Evolutionary conservation across 2,797 vertebrate species (phyloP).

Genomic region (Platalea minor): DNA sequence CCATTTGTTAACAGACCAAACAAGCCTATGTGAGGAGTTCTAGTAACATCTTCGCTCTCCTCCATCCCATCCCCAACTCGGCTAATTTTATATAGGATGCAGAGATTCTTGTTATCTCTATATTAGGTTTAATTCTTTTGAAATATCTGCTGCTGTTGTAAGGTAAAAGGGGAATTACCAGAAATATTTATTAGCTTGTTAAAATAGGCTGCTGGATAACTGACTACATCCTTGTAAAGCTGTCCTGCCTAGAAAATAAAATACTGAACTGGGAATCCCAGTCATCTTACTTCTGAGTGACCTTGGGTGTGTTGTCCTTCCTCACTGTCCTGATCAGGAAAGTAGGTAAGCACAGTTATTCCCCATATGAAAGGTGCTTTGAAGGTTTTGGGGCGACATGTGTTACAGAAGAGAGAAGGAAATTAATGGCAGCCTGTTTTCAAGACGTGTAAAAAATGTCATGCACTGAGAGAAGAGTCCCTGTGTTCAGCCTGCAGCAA

Average conservation of each 20-base stretch:
- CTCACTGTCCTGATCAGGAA: neutral
- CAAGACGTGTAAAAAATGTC: accelerated
- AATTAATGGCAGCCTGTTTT: neutral
- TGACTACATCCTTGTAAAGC: neutral
- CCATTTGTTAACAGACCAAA: neutral
- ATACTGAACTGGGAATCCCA: neutral
- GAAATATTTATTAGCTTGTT: neutral
- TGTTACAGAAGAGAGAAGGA: neutral
- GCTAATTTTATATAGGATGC: neutral
- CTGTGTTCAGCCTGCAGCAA: neutral
- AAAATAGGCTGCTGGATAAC: neutral
- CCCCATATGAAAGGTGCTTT: neutral
- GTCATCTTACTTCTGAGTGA: neutral
- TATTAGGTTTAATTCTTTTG: neutral
- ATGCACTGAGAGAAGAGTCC: neutral
- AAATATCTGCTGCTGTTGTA: neutral
- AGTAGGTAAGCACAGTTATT: neutral
- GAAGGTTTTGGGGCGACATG: accelerated
- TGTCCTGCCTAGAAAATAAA: neutral
- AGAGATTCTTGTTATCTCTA: neutral
- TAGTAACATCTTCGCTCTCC: neutral
- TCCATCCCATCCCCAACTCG: neutral
- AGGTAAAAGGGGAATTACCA: neutral
- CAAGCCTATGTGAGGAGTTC: neutral
- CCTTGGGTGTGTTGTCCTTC: neutral